These are phyloP conservation scores for Nymphalis c-album DNA, from an alignment of 2,888 invertebrate genomes.

Conservation along the genomic window DNA sequence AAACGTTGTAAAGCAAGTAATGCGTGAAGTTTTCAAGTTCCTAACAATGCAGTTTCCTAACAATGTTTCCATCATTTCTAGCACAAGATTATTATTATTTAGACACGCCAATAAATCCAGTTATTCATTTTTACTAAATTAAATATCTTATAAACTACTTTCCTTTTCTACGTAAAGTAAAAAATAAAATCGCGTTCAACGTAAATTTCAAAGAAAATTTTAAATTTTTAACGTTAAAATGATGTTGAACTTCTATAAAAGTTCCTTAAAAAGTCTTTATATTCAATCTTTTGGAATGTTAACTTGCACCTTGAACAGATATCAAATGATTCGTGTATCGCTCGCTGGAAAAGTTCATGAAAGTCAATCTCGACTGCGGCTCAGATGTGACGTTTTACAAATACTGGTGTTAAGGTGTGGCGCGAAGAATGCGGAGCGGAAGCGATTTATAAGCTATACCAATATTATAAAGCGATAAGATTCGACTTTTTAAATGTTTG, in stretches of 20 bases:
- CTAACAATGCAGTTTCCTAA: too few species aligned
- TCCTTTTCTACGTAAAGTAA: not conserved
- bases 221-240: not conserved
- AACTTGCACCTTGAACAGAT: not conserved
- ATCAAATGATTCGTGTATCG: constrained; percentile 24
- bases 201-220: not conserved
- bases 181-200: not conserved
- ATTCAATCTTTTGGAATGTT: not conserved
- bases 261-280: not conserved
- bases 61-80: too few species aligned
- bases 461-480: too few species aligned
- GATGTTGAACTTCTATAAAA: not conserved
- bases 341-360: constrained; percentile 42
- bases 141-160: too few species aligned
- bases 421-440: not conserved
- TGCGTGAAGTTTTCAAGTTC: too few species aligned
- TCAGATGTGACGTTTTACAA: constrained; percentile 43
- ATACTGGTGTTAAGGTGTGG: constrained; percentile 29
- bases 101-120: too few species aligned
- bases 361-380: constrained; percentile 42
- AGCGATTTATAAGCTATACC: not conserved
- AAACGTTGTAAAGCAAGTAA: too few species aligned
- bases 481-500: too few species aligned
- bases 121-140: too few species aligned
- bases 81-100: too few species aligned